Evolutionary conservation across 2,888 invertebrate genomes (phyloP).

Genomic region (Volucella inflata): DNA sequence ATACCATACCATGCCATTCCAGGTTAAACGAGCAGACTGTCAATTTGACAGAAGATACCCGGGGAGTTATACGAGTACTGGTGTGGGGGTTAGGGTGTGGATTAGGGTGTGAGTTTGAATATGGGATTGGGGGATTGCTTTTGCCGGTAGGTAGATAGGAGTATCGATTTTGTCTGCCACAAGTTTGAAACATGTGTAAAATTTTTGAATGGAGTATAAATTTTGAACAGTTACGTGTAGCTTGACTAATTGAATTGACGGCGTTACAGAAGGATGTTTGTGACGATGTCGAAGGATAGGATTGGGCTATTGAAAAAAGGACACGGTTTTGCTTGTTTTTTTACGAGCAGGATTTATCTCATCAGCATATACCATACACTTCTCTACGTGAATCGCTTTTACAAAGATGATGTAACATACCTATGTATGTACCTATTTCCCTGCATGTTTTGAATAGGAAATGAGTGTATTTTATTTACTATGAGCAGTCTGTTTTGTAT

Average conservation of each 20-base stretch:
- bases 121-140: conserved; percentile 15
- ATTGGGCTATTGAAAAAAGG: conserved; percentile 10
- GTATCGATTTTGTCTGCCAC: conserved; percentile 66
- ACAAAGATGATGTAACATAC: conserved; percentile 16
- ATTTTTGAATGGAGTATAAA: conserved; percentile 46
- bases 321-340: conserved; percentile 38
- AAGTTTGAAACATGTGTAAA: conserved; percentile 36
- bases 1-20: conserved; percentile 15
- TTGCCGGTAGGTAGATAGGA: conserved; percentile 13
- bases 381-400: background rate
- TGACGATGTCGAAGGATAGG: background rate
- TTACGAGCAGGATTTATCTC: background rate
- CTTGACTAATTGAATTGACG: conserved; percentile 66
- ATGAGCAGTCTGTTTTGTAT: background rate
- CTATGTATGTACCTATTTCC: conserved; percentile 20
- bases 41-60: conserved; percentile 42
- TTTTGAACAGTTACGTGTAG: conserved; percentile 33
- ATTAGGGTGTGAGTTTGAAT: background rate
- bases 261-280: conserved; percentile 19
- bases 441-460: conserved; percentile 53
- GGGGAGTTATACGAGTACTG: too few species aligned
- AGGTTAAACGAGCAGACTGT: conserved; percentile 22
- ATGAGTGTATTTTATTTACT: conserved; percentile 40
- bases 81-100: background rate
- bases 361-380: too few species aligned